Evolutionary conservation across 2,113 vertebrate species (phyloP).

Genomic region (Rhea americana): DNA sequence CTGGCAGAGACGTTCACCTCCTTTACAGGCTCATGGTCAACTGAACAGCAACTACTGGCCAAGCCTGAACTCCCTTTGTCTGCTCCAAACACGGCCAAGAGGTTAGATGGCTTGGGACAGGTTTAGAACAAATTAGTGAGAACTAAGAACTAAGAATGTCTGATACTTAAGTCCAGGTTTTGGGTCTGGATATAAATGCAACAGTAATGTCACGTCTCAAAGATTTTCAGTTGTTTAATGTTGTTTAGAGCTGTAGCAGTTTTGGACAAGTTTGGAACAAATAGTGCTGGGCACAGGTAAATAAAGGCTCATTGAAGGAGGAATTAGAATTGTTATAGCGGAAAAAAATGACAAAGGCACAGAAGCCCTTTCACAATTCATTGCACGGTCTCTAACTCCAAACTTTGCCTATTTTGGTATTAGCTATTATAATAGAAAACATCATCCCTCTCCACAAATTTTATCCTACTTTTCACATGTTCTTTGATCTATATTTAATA

Average conservation of each 20-base stretch:
- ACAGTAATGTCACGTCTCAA: accelerated
- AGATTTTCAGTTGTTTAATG: background rate
- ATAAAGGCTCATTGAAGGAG: background rate
- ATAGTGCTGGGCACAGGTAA: background rate
- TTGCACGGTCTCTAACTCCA: background rate
- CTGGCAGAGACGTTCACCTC: background rate
- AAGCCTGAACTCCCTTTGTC: background rate
- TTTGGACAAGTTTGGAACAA: background rate
- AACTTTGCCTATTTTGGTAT: background rate
- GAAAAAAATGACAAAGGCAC: background rate
- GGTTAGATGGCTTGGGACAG: background rate
- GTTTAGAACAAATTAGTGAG: background rate
- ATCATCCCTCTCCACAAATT: background rate
- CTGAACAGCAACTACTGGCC: background rate
- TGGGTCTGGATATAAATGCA: background rate
- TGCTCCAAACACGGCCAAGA: background rate
- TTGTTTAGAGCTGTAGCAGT: background rate
- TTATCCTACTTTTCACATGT: background rate
- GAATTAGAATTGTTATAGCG: background rate
- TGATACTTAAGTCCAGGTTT: background rate
- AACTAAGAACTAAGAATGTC: background rate
- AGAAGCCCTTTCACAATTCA: background rate
- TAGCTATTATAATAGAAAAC: background rate
- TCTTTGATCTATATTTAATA: background rate
- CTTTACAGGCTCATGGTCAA: background rate